Percentiles rank a stretch among this genome's conserved stretches.
Evolutionary conservation across 2,797 vertebrate genomes (phyloP).

Genomic region (Spatula versicolor): DNA sequence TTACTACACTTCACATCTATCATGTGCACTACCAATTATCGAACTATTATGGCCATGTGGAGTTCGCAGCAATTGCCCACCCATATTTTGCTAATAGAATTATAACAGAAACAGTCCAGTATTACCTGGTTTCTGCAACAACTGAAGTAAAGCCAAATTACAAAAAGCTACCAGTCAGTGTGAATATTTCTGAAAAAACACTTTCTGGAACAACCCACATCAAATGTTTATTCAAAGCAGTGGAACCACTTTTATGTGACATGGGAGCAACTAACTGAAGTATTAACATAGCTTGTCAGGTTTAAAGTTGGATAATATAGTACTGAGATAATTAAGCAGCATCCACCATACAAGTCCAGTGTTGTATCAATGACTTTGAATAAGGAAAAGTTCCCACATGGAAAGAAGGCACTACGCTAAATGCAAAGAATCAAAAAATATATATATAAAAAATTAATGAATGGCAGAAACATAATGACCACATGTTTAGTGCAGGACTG

Average conservation of each 20-base stretch:
- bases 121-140: neutral
- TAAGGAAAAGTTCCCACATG: too few relatives aligned
- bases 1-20: neutral
- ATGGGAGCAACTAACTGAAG: neutral
- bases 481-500: too few relatives aligned
- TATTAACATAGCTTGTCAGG: neutral
- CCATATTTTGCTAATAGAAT: neutral
- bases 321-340: neutral
- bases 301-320: neutral
- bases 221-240: neutral
- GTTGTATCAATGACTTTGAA: too few relatives aligned
- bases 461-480: too few relatives aligned
- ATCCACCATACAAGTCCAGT: neutral
- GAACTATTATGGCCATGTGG: neutral
- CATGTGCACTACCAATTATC: neutral
- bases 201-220: neutral
- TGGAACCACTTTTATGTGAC: too few relatives aligned
- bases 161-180: neutral
- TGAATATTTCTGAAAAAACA: neutral
- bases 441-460: too few relatives aligned
- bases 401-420: too few relatives aligned
- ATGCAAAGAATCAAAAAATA: too few relatives aligned
- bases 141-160: neutral
- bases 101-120: neutral
- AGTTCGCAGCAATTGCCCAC: too few relatives aligned